A percentile compares a stretch with the other conserved stretches of the same genome.
Evolutionary conservation across 2,113 vertebrate species (phyloP).

Genomic region (Phalacrocorax brasilianus): DNA sequence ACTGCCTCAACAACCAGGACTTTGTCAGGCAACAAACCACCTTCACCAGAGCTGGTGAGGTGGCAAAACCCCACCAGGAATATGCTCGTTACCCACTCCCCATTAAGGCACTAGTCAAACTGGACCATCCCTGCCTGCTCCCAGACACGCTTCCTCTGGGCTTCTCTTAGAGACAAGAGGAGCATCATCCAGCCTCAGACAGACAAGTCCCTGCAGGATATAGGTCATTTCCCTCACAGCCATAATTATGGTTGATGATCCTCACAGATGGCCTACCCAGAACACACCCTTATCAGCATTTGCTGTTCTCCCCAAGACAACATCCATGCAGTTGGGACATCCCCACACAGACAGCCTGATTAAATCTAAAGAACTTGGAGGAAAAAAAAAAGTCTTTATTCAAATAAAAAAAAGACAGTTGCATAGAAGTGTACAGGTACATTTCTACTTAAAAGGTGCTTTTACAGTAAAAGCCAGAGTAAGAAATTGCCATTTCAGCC

Average conservation of each 20-base stretch:
- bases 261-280: background rate
- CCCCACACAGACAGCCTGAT: background rate
- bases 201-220: background rate
- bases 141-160: background rate
- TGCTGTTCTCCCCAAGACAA: background rate
- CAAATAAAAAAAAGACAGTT: background rate
- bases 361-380: background rate
- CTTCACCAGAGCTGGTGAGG: background rate
- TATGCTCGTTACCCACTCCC: background rate
- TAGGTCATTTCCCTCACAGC: background rate
- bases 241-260: background rate
- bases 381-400: background rate
- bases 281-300: background rate
- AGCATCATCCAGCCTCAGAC: background rate
- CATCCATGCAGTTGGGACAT: background rate
- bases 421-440: background rate
- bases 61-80: background rate
- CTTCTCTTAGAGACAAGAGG: background rate
- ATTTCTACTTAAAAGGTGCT: slow-evolving; percentile 17
- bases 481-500: background rate
- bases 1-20: background rate
- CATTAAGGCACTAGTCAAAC: background rate
- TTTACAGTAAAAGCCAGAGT: slow-evolving; percentile 29
- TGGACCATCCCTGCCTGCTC: background rate
- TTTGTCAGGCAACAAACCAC: background rate